Base-by-base conservation (phyloP, 2,888 invertebrate genomes). In the Seira ritae region DNA sequence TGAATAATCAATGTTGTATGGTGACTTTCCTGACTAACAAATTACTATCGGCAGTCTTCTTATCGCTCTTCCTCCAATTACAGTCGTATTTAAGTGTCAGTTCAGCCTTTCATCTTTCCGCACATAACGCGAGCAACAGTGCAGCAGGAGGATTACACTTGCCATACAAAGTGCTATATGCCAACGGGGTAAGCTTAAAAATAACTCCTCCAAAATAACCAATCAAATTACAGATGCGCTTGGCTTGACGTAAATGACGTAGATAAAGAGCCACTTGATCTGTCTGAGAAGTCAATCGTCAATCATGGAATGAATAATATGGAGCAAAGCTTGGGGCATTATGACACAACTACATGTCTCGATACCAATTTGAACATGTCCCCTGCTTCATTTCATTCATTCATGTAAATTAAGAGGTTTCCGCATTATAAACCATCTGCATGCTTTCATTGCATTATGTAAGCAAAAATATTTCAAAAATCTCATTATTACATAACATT, bases 111-210 rank as follows among this genome's bases (percentile, higher is more conserved):
- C 87, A 87, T 65, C 42, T 85, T 42, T 66, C 85, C 24, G 31
- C 31, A 31, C 84, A 77, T 60, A 84, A 79, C 50, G 31, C 67
- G 15, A 75, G 46, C 42, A 73, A 42, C 42, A 73, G 50, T 46
- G 67, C 31, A 19, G 71, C 50, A 22, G 46, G 17, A 55, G 71
- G 31, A 75, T 67, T 19, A 71, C 80, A 81, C 75, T 76, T 85
- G 17, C 86, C 88, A 24, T 75, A 85, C 70, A 88, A 85, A 84
- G 81, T 86, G 67, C 79, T 89, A 50, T 89, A 89, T 80, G 89
- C 88, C 17, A 89, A 88, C 84, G 89, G 89, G 87, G 89, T 89
- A 85, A 89, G 88, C 77, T 65, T 50, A 31, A 4, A 60, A 66
- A 24, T 23, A 17, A 15, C 31, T 31, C 31, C 8, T 31, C n/a